phyloP scores from a whole-genome alignment of 1,140 invertebrate species.

The Drosophila bocqueti region DNA sequence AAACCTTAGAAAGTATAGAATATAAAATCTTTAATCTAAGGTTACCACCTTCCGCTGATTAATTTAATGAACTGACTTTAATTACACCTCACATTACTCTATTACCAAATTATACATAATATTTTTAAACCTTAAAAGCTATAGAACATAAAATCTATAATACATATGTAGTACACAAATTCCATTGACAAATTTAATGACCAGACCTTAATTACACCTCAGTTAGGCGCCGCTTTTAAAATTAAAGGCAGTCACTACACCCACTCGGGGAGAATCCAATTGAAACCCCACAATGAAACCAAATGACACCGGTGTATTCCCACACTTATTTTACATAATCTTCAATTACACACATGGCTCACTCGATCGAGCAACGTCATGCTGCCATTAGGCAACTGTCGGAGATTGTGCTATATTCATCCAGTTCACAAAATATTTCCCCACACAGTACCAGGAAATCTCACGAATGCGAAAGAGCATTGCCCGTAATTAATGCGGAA shows the following conservation, averaged over 20 bases:
- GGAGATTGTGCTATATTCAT: slow-evolving; percentile 13
- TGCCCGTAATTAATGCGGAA: slow-evolving; percentile 3
- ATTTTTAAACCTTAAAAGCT: not conserved
- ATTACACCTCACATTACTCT: not conserved
- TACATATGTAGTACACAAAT: not conserved
- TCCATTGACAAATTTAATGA: not conserved
- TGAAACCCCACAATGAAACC: slow-evolving; percentile 23
- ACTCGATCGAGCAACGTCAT: slow-evolving; percentile 55
- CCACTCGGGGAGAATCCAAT: not conserved
- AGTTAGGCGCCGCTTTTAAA: slow-evolving; percentile 5
- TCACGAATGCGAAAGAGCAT: slow-evolving; percentile 21
- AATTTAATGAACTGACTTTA: not conserved
- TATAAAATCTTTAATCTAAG: not conserved
- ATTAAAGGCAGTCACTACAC: slow-evolving; percentile 3
- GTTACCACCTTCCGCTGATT: not conserved
- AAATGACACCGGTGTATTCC: slow-evolving; percentile 9
- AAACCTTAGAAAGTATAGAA: not conserved
- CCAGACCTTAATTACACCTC: not conserved
- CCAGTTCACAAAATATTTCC: slow-evolving; percentile 20
- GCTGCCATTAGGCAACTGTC: slow-evolving; percentile 49
- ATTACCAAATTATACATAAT: not conserved
- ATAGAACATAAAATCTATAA: not conserved
- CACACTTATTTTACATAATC: slow-evolving; percentile 35
- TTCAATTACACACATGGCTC: slow-evolving; percentile 34
- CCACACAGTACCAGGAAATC: slow-evolving; percentile 74